These are phyloP conservation scores for Pharmacophagus antenor DNA, from an alignment of 2,888 invertebrate genomes.

Conservation along the genomic window DNA sequence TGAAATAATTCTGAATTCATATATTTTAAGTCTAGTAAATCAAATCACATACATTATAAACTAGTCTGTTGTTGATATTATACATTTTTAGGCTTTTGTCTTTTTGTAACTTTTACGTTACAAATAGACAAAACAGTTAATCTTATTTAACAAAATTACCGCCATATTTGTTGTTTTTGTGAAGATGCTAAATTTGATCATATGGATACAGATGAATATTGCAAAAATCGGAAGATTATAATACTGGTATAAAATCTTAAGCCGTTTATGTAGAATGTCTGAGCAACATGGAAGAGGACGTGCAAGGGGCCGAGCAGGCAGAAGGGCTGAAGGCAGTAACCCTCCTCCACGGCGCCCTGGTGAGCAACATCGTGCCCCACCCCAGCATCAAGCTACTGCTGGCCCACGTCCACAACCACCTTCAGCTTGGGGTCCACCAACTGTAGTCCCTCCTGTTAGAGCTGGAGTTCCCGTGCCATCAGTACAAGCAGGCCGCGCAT, in stretches of 20 bases:
- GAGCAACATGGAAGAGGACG: slow-evolving; percentile 61
- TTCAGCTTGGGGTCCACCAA: slow-evolving; percentile 64
- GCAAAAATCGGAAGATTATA: neutral
- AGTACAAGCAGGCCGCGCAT: slow-evolving; percentile 57
- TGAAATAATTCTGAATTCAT: neutral
- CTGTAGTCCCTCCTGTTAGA: slow-evolving; percentile 55
- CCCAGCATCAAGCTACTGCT: slow-evolving; percentile 38
- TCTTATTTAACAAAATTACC: neutral
- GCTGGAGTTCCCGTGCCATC: slow-evolving; percentile 57
- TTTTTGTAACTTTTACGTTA: too few relatives aligned
- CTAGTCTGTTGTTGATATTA: too few relatives aligned
- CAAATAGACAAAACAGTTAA: neutral
- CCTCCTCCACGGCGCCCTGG: slow-evolving; percentile 43
- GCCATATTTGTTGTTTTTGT: neutral
- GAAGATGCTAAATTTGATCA: neutral
- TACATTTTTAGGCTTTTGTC: too few relatives aligned
- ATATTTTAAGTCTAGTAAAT: neutral
- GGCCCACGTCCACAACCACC: slow-evolving; percentile 64
- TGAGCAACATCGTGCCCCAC: slow-evolving; percentile 38
- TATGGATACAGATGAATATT: neutral
- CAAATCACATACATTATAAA: too few relatives aligned
- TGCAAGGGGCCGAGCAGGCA: slow-evolving; percentile 50
- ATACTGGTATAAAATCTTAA: neutral
- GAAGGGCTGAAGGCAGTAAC: slow-evolving; percentile 47
- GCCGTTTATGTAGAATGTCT: slow-evolving; percentile 50